phyloP scores from a whole-genome alignment of 2,113 vertebrate species.

The Ranitomeya variabilis region DNA sequence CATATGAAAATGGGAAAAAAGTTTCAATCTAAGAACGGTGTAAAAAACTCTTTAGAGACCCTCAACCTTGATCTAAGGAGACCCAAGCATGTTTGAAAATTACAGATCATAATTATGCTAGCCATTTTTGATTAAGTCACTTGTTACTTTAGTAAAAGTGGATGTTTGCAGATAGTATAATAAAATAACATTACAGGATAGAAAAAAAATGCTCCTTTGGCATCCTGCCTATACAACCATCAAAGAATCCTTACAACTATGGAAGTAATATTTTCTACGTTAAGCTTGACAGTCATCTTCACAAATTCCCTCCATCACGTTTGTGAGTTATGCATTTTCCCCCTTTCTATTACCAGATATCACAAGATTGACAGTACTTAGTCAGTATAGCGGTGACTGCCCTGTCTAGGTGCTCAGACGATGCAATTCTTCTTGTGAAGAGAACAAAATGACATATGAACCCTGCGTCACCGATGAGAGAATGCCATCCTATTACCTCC shows the following conservation, averaged over 20 bases:
- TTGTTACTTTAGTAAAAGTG: not conserved
- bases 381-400: not conserved
- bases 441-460: not conserved
- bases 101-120: not conserved
- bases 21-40: not conserved
- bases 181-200: not conserved
- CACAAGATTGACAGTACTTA: not conserved
- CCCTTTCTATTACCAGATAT: not conserved
- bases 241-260: not conserved
- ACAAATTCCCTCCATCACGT: not conserved
- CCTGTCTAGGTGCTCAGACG: not conserved
- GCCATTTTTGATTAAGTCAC: not conserved
- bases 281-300: not conserved
- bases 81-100: no score
- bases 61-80: not conserved
- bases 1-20: not conserved
- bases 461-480: not conserved
- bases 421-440: not conserved
- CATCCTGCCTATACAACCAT: not conserved
- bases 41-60: not conserved
- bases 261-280: not conserved
- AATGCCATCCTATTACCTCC: conserved; percentile 10
- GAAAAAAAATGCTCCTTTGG: not conserved
- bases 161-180: not conserved
- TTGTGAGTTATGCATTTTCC: conserved; percentile 2